Evolutionary conservation across 2,113 vertebrate genomes (phyloP).

Genomic region (Oncorhynchus kisutch): DNA sequence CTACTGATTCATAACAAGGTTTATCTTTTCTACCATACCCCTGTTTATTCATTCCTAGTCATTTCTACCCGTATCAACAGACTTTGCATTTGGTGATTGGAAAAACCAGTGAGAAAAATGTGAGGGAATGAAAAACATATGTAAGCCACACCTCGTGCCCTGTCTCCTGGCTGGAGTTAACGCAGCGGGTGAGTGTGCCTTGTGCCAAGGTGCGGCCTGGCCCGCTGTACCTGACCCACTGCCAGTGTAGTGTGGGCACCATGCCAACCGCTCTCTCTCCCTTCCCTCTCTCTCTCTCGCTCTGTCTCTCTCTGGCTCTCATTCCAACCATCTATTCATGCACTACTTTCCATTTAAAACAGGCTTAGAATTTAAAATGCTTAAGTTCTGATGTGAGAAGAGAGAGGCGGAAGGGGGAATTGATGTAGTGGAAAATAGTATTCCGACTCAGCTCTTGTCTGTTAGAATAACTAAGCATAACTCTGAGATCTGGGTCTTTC

Average conservation of each 20-base stretch:
- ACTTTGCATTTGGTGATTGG: slow-evolving; percentile 30
- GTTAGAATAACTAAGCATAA: no score
- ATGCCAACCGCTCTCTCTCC: background rate
- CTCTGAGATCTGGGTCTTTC: background rate
- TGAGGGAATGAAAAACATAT: slow-evolving; percentile 41
- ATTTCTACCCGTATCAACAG: background rate
- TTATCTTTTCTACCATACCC: background rate
- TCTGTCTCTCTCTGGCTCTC: background rate
- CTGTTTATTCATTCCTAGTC: background rate
- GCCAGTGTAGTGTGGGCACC: slow-evolving; percentile 20
- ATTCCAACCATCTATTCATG: slow-evolving; percentile 2
- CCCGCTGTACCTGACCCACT: slow-evolving; percentile 17
- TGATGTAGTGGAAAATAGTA: background rate
- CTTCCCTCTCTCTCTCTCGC: background rate
- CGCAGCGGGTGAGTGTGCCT: slow-evolving; percentile 10
- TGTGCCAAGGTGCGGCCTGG: background rate
- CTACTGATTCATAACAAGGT: background rate
- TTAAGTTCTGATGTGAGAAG: background rate
- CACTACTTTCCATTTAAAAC: slow-evolving; percentile 26
- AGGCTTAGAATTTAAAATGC: slow-evolving; percentile 2
- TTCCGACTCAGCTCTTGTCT: no score
- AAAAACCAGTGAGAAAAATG: slow-evolving; percentile 20
- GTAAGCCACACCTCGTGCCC: slow-evolving; percentile 36
- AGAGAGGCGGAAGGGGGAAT: background rate
- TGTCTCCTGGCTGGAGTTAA: slow-evolving; percentile 29